phyloP scores from a whole-genome alignment of 2,797 vertebrate species.

The Poeciliopsis presidionis region DNA sequence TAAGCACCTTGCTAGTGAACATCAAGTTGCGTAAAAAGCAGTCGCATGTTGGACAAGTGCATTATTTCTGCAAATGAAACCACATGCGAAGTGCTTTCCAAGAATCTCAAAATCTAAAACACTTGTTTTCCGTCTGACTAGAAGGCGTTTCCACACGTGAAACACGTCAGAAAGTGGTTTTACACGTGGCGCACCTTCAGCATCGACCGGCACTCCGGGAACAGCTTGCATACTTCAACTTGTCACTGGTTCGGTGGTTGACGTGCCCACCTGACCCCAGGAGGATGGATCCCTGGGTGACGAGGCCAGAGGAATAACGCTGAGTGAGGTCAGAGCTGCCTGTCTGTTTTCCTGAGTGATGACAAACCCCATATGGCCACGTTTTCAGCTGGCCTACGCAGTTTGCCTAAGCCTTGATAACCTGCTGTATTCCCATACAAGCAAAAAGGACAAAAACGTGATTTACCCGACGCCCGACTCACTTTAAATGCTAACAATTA shows the following conservation, averaged over 20 bases:
- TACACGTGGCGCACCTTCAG: neutral
- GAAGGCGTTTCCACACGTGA: neutral
- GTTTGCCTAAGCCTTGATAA: slow-evolving; percentile 6
- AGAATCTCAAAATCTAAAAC: neutral
- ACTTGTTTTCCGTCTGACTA: neutral
- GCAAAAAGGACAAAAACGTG: neutral
- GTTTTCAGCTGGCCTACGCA: slow-evolving; percentile 10
- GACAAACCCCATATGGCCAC: slow-evolving; percentile 37
- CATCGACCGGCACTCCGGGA: neutral
- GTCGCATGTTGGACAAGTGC: neutral
- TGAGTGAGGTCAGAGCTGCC: slow-evolving; percentile 24
- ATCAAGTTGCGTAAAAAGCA: neutral
- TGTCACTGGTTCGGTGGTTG: neutral
- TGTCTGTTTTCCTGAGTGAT: slow-evolving; percentile 21
- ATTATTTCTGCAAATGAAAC: neutral
- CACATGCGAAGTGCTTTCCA: neutral
- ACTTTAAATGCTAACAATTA: neutral
- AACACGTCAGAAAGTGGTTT: neutral
- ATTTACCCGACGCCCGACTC: neutral
- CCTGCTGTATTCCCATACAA: neutral
- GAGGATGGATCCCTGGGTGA: slow-evolving; percentile 20
- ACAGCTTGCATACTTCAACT: neutral
- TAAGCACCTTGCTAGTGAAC: neutral
- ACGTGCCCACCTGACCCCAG: slow-evolving; percentile 25
- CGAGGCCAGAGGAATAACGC: slow-evolving; percentile 1